A percentile compares a stretch with the other conserved stretches of the same genome.
phyloP scores from a whole-genome alignment of 2,113 vertebrate genomes.

The Spea multiplicata region DNA sequence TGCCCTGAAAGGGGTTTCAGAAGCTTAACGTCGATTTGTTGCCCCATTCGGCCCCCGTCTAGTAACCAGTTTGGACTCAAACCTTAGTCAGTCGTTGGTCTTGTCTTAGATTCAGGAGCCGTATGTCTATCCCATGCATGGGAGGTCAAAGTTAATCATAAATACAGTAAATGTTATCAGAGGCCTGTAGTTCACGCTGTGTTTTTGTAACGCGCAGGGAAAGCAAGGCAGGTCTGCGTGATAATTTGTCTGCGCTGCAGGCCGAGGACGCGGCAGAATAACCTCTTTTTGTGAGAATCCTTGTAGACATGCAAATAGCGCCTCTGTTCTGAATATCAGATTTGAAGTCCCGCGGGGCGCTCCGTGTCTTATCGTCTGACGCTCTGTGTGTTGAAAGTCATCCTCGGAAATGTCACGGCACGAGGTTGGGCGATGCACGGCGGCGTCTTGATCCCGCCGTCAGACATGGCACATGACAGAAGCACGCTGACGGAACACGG shows the following conservation, averaged over 20 bases:
- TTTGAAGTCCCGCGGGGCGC: constrained; percentile 21
- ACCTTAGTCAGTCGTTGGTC: no score
- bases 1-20: no score
- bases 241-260: constrained; percentile 24
- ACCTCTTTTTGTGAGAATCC: constrained; percentile 27
- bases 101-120: no score
- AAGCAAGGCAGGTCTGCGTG: not conserved
- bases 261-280: constrained; percentile 9
- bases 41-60: no score
- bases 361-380: constrained; percentile 13
- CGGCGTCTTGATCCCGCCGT: not conserved
- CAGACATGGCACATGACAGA: not conserved
- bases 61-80: no score
- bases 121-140: no score
- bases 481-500: not conserved
- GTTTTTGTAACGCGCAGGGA: not conserved
- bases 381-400: constrained; percentile 20
- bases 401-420: constrained; percentile 33
- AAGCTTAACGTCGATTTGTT: no score
- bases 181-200: no score
- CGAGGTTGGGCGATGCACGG: constrained; percentile 7
- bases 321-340: constrained; percentile 30
- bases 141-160: no score
- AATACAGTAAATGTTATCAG: no score
- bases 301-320: constrained; percentile 40